Evolutionary conservation across 2,888 invertebrate species (phyloP), one percentile per base, ranked within the genome.

Genomic region (Trachelus iudaicus): DNA sequence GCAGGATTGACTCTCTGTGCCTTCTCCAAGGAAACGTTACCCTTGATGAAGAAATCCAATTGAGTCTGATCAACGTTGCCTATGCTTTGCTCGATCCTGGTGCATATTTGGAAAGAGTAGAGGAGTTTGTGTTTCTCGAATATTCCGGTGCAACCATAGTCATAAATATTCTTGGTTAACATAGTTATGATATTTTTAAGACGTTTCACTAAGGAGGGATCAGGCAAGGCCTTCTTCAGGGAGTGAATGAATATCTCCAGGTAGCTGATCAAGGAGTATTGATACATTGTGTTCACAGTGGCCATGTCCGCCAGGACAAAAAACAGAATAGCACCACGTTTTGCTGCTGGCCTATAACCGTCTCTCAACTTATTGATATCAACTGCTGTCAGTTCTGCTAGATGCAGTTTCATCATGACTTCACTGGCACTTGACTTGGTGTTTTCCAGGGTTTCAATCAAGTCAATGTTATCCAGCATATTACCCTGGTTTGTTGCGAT

Each of bases 231-330:
- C 91, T 96, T 97, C 79, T 95, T 94, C 76, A 98, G 92, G 0
- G 98, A 96, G 89, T 94, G 95, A 0, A 94, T 93, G 87, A 98
- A 98, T 1, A 98, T 96, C 83, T 96, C 96, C 37, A 98, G 92
- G 87, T 98, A 98, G 0, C 97, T 95, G 1, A 94, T 94, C 78
- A 98, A 92, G 0, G 98, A 97, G 91, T 98, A 98, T 88, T 98
- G 98, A 89, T 98, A 98, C 98, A 98, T 98, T 69, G 94, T 92
- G 91, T 97, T 97, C 4, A 98, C 96, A 0, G 94, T 94, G 0
- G 97, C 95, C 97, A 98, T 97, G 89, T 98, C 97, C 0, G 97
- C 95, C 33, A 98, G 92, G 0, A 98, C 97, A 90, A 98, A 98
- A 92, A 98, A 98, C 75, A 98, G 92, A 75, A 98, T 96, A 6